Evolutionary conservation across 2,797 vertebrate species (phyloP), one percentile per base, ranked within the genome.

Genomic region (Coilia nasus): DNA sequence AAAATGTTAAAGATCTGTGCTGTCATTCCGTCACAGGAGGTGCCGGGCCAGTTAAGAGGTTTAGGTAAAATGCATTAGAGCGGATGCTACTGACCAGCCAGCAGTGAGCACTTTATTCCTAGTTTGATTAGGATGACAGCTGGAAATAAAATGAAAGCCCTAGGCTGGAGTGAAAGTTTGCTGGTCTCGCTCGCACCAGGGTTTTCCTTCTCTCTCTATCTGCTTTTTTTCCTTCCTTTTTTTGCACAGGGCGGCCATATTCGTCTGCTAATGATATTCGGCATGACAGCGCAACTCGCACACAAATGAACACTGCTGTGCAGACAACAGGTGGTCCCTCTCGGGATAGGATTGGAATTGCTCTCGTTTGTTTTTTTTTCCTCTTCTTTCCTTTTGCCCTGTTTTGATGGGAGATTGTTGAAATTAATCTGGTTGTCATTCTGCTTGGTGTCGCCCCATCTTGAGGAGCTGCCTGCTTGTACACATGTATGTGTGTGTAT

Each of bases 331-430:
- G 87, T 62, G 86, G 78, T 86, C 84, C 82, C 84, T 87, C 88
- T 41, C 41, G 81, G 82, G 84, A 90, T 87, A 82, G 56, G 85
- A 84, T 88, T 81, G 64, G 84, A 83, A 86, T 87, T 85, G 83
- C 87, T 88, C 35, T 78, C 12, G 10, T 12, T 21, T 21, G n/a
- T n/a, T 9, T 19, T 85, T 82, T 87, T 87, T 84, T n/a, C 23
- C 83, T 50, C 47, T 2, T n/a, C 67, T 67, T 56, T 21, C 54
- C 57, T 87, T 81, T 31, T n/a, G 17, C 57, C 35, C 35, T 78
- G 71, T 78, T 90, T 90, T 86, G 83, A 87, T 88, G 83, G 82
- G 75, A 87, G 86, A 87, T 89, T 85, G 85, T 84, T 81, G 82
- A 87, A 78, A 89, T 89, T 88, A 89, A 83, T 82, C 84, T 28